Conservation (phyloP, 2,113 vertebrate species). For the Pluvianellus socialis region DNA sequence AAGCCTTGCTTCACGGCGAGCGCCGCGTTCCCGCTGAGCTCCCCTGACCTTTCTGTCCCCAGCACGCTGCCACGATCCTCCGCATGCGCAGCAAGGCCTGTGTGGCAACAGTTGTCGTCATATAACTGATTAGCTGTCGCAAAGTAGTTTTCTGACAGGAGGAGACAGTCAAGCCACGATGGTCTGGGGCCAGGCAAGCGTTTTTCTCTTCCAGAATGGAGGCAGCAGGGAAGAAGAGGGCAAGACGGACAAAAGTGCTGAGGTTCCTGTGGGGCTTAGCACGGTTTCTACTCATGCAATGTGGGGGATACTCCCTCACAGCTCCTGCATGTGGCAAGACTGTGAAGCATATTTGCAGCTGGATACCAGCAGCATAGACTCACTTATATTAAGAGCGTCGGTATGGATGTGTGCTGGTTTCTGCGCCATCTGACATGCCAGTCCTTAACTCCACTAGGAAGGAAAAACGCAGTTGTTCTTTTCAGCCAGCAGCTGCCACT, state of each 20-base stretch:
- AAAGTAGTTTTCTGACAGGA: background rate
- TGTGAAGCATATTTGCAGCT: background rate
- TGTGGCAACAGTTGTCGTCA: rapidly evolving
- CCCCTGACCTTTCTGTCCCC: background rate
- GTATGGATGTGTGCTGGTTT: background rate
- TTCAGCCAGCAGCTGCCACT: background rate
- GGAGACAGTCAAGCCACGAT: background rate
- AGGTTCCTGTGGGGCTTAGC: background rate
- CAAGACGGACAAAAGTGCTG: background rate
- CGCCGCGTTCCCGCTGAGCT: rapidly evolving
- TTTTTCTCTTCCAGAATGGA: background rate
- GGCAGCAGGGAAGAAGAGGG: background rate
- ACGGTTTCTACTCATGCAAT: background rate
- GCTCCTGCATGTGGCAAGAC: too few species aligned
- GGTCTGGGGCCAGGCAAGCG: background rate
- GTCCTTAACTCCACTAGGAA: background rate
- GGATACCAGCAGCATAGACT: background rate
- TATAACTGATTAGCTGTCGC: background rate
- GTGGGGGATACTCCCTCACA: background rate
- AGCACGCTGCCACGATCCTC: background rate
- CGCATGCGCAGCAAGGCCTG: rapidly evolving
- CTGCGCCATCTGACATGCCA: background rate
- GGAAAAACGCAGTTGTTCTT: background rate
- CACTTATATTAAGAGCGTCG: background rate
- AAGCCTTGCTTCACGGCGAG: background rate